These are phyloP conservation scores for Poecilia picta DNA, from an alignment of 2,797 vertebrate genomes.

Conservation along the genomic window DNA sequence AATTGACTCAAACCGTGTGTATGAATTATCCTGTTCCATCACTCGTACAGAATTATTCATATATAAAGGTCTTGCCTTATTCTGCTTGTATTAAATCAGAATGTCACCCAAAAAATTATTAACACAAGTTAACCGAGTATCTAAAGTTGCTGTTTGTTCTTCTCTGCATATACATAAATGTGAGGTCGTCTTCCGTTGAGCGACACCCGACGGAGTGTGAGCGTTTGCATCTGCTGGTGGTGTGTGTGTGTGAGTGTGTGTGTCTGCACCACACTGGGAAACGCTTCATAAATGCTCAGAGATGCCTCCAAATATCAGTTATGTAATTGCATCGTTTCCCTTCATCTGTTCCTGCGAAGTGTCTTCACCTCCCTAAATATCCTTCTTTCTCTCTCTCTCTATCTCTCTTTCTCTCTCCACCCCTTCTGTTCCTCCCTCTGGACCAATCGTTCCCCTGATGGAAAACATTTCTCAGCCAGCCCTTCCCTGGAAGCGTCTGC, in stretches of 20 bases:
- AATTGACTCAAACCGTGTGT: background rate
- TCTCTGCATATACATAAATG: constrained; percentile 35
- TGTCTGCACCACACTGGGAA: constrained; percentile 30
- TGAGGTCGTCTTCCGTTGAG: constrained; percentile 11
- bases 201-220: constrained; percentile 24
- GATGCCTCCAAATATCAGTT: constrained; percentile 68
- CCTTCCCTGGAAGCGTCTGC: constrained; percentile 10
- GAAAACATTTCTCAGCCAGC: constrained; percentile 20
- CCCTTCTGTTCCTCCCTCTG: constrained; percentile 8
- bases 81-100: background rate
- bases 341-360: constrained; percentile 75
- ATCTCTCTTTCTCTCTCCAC: background rate
- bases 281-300: constrained; percentile 57
- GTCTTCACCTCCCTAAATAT: constrained; percentile 56
- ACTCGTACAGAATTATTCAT: background rate
- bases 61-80: background rate
- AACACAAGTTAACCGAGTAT: background rate
- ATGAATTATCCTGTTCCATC: background rate
- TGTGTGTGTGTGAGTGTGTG: constrained; percentile 20
- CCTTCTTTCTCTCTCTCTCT: constrained; percentile 8
- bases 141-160: constrained; percentile 3
- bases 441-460: constrained; percentile 20
- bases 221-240: constrained; percentile 10
- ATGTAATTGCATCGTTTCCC: constrained; percentile 68
- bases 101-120: background rate